Evolutionary conservation across 2,113 vertebrate species (phyloP).

Genomic region (Crocuta crocuta): DNA sequence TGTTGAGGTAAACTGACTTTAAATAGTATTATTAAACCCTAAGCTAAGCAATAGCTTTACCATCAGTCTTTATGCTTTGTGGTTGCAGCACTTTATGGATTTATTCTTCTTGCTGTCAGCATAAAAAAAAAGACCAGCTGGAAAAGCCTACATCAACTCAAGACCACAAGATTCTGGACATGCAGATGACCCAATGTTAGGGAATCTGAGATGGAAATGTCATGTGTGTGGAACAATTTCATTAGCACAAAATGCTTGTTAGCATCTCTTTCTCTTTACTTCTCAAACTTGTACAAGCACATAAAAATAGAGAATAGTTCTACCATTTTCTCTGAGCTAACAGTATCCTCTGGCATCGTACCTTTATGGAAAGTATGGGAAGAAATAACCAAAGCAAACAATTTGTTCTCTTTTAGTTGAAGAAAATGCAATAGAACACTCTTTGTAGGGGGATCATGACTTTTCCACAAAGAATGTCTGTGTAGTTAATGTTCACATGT

Average conservation of each 20-base stretch:
- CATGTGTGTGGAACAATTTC: not conserved
- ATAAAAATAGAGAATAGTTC: not conserved
- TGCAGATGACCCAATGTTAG: not conserved
- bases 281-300: not conserved
- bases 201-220: not conserved
- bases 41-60: slow-evolving; percentile 52
- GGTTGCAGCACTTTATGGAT: slow-evolving; percentile 60
- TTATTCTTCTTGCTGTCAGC: slow-evolving; percentile 56
- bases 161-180: slow-evolving; percentile 35
- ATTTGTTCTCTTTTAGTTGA: not conserved
- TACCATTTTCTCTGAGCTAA: not conserved
- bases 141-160: slow-evolving; percentile 35
- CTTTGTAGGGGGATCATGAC: not conserved
- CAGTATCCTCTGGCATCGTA: not conserved
- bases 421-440: not conserved
- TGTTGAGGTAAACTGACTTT: slow-evolving; percentile 61
- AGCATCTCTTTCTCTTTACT: not conserved
- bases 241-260: not conserved
- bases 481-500: not conserved
- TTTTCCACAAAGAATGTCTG: not conserved
- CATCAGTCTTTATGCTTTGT: slow-evolving; percentile 18
- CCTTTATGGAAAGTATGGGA: not conserved
- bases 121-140: not conserved
- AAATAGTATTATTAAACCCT: slow-evolving; percentile 47
- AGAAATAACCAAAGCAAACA: not conserved